These are phyloP conservation scores for Cinara cedri DNA, from an alignment of 2,888 invertebrate species.

Conservation along the genomic window DNA sequence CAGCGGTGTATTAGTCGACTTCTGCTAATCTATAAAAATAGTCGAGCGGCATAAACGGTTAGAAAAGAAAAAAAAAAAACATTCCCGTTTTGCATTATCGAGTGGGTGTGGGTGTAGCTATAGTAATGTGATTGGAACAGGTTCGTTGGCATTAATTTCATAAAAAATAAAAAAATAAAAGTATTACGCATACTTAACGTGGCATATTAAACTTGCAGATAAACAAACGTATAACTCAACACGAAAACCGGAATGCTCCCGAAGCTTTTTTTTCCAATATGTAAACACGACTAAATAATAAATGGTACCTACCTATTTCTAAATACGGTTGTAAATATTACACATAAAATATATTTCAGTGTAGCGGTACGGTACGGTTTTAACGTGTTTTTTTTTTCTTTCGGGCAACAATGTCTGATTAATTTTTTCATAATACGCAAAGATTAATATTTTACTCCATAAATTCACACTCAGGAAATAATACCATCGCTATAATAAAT, in stretches of 20 bases:
- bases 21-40: constrained; percentile 9
- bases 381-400: too few species aligned
- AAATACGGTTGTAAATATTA: not conserved
- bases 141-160: constrained; percentile 4
- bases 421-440: too few species aligned
- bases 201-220: not conserved
- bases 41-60: not conserved
- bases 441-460: too few species aligned
- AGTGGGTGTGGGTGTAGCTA: constrained; percentile 14
- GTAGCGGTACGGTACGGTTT: too few species aligned
- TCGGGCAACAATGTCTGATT: too few species aligned
- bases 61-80: too few species aligned
- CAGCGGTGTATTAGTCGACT: not conserved
- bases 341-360: not conserved
- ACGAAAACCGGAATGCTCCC: constrained; percentile 28
- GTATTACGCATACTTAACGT: constrained; percentile 24
- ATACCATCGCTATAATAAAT: too few species aligned
- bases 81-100: not conserved
- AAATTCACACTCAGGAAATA: too few species aligned
- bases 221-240: constrained; percentile 22
- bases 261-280: not conserved
- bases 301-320: not conserved
- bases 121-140: not conserved
- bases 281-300: constrained; percentile 22
- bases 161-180: not conserved